Evolutionary conservation across 1,140 invertebrate genomes (phyloP).

Genomic region (Pachypeltis micranthus): DNA sequence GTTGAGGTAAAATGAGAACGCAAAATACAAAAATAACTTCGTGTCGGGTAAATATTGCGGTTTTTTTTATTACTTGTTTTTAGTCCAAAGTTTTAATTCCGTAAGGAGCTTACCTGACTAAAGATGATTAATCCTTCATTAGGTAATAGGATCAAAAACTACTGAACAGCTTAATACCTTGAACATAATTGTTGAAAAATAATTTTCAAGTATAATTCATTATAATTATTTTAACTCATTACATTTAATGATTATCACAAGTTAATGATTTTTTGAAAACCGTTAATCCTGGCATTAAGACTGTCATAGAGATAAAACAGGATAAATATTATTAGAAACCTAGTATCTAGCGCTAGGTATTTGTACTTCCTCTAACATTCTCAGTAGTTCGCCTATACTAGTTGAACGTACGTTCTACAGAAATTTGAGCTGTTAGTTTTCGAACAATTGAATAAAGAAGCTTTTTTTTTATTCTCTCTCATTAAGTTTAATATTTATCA

Average conservation of each 20-base stretch:
- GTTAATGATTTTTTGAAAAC: slow-evolving; percentile 8
- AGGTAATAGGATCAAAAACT: too few relatives aligned
- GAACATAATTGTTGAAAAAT: too few relatives aligned
- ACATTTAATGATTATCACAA: slow-evolving; percentile 17
- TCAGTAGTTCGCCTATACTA: neutral
- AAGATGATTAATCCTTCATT: too few relatives aligned
- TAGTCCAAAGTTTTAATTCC: too few relatives aligned
- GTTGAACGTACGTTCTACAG: neutral
- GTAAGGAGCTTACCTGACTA: too few relatives aligned
- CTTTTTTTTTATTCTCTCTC: neutral
- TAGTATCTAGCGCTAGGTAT: neutral
- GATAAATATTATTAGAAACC: neutral
- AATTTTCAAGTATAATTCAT: too few relatives aligned
- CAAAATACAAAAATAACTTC: too few relatives aligned
- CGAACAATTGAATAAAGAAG: neutral
- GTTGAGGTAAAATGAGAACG: too few relatives aligned
- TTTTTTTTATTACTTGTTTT: too few relatives aligned
- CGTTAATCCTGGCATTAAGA: neutral
- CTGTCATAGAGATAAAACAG: neutral
- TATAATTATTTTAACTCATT: slow-evolving; percentile 6
- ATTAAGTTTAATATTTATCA: too few relatives aligned
- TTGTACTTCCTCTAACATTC: slow-evolving; percentile 1
- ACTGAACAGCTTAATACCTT: too few relatives aligned
- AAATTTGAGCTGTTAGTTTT: neutral
- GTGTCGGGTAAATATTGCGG: too few relatives aligned